phyloP scores from a whole-genome alignment of 2,888 invertebrate species.

The Cabera pusaria region DNA sequence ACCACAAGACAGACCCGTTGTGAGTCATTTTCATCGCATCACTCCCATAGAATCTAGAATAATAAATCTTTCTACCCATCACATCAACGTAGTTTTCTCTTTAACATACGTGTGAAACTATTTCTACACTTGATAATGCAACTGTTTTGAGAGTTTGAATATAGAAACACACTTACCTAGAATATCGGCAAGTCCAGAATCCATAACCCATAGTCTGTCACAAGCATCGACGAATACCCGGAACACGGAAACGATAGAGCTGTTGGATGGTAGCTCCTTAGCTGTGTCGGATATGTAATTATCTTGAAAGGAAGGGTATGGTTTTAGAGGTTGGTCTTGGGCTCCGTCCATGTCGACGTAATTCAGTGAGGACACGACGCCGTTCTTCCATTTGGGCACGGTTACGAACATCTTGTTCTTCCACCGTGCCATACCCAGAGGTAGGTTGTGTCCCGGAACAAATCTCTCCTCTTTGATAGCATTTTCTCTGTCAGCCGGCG shows the following conservation, averaged over 20 bases:
- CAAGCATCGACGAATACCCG: constrained; percentile 89
- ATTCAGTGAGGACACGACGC: constrained; percentile 88
- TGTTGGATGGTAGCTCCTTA: constrained; percentile 77
- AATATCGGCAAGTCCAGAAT: constrained; percentile 90
- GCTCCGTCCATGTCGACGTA: constrained; percentile 85
- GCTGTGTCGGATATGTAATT: constrained; percentile 87
- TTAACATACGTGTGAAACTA: too few relatives aligned
- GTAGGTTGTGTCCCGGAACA: constrained; percentile 86
- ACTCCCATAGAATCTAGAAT: constrained; percentile 1
- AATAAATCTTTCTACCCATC: constrained; percentile 2
- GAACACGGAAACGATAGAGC: constrained; percentile 88
- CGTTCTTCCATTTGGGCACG: constrained; percentile 87
- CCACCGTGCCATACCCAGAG: constrained; percentile 88
- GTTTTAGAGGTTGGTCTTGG: constrained; percentile 88
- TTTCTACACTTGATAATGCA: neutral
- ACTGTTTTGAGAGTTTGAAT: neutral
- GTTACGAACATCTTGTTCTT: constrained; percentile 88
- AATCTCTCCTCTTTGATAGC: constrained; percentile 85
- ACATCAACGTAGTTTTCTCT: constrained; percentile 5
- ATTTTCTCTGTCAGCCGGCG: constrained; percentile 79
- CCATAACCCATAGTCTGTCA: constrained; percentile 92
- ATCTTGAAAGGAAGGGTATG: constrained; percentile 90
- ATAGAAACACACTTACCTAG: constrained; percentile 70
- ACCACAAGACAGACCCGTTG: too few relatives aligned
- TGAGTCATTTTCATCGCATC: constrained; percentile 2